These are phyloP conservation scores for Beaufortia kweichowensis DNA, from an alignment of 2,113 vertebrate genomes.

Conservation along the genomic window DNA sequence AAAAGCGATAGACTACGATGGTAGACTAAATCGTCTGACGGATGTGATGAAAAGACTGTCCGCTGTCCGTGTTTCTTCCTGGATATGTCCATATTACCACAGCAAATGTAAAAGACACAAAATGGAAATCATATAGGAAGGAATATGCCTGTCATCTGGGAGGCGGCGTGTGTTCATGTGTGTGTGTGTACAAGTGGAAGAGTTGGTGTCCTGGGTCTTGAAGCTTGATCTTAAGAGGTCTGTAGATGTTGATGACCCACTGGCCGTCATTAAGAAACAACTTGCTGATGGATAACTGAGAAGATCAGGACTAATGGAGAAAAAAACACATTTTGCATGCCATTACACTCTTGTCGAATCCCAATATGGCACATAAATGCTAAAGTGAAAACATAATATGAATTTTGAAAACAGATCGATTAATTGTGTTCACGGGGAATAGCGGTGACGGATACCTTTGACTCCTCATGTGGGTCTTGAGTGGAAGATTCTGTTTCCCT, in stretches of 20 bases:
- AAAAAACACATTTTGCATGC: constrained; percentile 22
- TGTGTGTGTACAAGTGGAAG: constrained; percentile 23
- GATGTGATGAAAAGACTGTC: constrained; percentile 7
- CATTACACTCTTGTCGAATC: constrained; percentile 37
- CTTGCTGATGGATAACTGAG: constrained; percentile 48
- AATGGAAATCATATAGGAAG: constrained; percentile 23
- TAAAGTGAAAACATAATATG: constrained; percentile 25
- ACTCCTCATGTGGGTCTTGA: constrained; percentile 83
- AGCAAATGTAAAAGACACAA: constrained; percentile 34
- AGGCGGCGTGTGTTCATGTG: constrained; percentile 23
- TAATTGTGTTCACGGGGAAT: constrained; percentile 24
- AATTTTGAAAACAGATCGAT: constrained; percentile 21
- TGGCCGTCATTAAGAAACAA: constrained; percentile 36
- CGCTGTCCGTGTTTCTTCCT: too few relatives aligned
- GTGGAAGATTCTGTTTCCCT: constrained; percentile 96
- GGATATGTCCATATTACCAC: constrained; percentile 14
- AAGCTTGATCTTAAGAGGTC: constrained; percentile 30
- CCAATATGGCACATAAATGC: constrained; percentile 34
- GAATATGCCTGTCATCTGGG: constrained; percentile 24
- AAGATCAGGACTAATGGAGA: constrained; percentile 69
- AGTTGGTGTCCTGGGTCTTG: constrained; percentile 23
- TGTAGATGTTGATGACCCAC: constrained; percentile 31
- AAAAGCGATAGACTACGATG: constrained; percentile 29
- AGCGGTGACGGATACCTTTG: constrained; percentile 78
- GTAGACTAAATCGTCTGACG: constrained; percentile 6